Evolutionary conservation across 2,888 invertebrate species (phyloP), one percentile per base, ranked within the genome.

Genomic region (Tetanocera ferruginea): DNA sequence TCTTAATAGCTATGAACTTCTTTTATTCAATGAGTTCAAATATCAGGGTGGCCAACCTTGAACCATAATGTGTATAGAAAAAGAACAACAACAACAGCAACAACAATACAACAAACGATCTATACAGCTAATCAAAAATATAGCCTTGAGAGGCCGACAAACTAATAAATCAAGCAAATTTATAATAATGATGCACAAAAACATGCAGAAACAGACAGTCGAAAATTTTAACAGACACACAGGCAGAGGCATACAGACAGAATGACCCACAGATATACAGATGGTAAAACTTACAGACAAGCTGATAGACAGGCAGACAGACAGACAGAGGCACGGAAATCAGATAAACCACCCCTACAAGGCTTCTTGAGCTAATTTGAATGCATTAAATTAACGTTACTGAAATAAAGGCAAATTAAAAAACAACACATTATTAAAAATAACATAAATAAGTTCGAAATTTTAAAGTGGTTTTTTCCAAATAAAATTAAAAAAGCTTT

Each of bases 81-180:
- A 51, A 28, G 51, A 76, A 23, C 23, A 67, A 34, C 49, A n/a
- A 34, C 74, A 76, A 70, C 60, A 60, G 51, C 51, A 62, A 70
- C 51, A 60, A 62, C 69, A 67, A 52, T 52, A 74, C 49, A 5
- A 52, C 14, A 37, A 77, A 77, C 64, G 66, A 60, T 73, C 55
- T 55, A 57, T 67, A 70, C 69, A 74, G 70, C 72, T 78, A 74
- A 78, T 70, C 67, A 69, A 70, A 78, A 70, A 49, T 70, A 62
- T 80, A 80, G 78, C 81, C 83, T 83, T 81, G 82, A 80, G 78
- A 82, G 80, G 79, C 84, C 84, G 84, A 80, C 83, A 84, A 82
- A 79, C 82, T 81, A 83, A 84, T 83, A 82, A 79, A 81, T 78
- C 80, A 84, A 78, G 19, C 52, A 67, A 78, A 28, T 60, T 76